These are phyloP conservation scores for Halocynthia roretzi DNA, from an alignment of 23 tunicate genomes.

Conservation along the genomic window DNA sequence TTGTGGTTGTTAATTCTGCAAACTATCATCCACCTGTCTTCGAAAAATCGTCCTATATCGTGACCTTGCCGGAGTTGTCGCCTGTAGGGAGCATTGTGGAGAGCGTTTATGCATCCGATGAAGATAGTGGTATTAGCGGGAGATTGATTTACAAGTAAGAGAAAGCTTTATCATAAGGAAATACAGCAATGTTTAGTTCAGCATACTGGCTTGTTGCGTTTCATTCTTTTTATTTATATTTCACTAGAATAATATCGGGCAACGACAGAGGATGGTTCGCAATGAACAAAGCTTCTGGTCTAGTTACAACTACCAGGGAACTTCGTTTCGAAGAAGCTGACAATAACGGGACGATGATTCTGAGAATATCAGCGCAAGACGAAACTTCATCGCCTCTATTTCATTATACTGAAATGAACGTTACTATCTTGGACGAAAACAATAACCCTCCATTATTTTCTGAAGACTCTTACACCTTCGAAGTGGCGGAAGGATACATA, in stretches of 20 bases:
- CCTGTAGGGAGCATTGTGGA: slow-evolving; percentile 51
- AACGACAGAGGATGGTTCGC: slow-evolving; percentile 54
- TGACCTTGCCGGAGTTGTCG: slow-evolving; percentile 36
- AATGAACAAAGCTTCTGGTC: slow-evolving; percentile 40
- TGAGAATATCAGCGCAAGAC: slow-evolving; percentile 45
- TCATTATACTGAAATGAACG: slow-evolving; percentile 19
- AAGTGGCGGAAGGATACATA: slow-evolving; percentile 10
- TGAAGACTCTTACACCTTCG: background rate
- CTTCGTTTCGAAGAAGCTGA: slow-evolving; percentile 31
- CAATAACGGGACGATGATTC: slow-evolving; percentile 5
- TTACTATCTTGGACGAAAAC: slow-evolving; percentile 51
- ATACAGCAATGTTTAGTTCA: too few species aligned
- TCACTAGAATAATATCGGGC: slow-evolving; percentile 10
- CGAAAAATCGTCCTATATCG: slow-evolving; percentile 12
- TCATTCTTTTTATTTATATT: too few species aligned
- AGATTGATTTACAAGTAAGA: slow-evolving; percentile 48
- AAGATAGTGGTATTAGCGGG: slow-evolving; percentile 56
- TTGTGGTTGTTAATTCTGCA: slow-evolving; percentile 61
- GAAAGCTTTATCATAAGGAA: background rate
- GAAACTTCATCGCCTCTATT: slow-evolving; percentile 36
- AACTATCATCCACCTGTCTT: slow-evolving; percentile 61
- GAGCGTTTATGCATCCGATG: slow-evolving; percentile 44
- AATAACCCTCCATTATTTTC: slow-evolving; percentile 74
- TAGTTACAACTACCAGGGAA: slow-evolving; percentile 35
- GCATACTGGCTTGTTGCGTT: too few species aligned